These are phyloP conservation scores for Nemurella pictetii DNA, from an alignment of 2,888 invertebrate genomes.

Conservation along the genomic window DNA sequence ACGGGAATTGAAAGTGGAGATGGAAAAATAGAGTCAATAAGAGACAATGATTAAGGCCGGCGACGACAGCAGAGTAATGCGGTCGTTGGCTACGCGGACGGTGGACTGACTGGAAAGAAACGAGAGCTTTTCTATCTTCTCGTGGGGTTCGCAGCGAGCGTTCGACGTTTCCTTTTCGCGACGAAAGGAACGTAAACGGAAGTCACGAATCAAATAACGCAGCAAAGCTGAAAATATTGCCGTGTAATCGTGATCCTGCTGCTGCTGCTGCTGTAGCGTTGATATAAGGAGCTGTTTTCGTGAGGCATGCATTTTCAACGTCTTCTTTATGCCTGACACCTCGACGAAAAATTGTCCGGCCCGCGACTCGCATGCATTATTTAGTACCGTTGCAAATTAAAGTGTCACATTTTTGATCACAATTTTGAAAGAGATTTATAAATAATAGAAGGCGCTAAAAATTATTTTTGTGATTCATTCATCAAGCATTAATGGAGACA, in stretches of 20 bases:
- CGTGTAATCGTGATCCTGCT: not conserved
- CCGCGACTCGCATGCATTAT: not conserved
- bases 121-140: not conserved
- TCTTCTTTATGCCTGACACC: not conserved
- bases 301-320: not conserved
- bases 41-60: not conserved
- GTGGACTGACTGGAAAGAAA: not conserved
- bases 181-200: not conserved
- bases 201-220: not conserved
- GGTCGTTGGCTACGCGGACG: not conserved
- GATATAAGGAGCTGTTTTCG: not conserved
- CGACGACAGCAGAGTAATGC: not conserved
- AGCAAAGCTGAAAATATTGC: not conserved
- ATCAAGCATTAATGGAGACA: not conserved
- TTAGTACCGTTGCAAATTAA: not conserved
- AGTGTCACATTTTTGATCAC: not conserved
- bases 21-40: not conserved
- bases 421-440: not conserved
- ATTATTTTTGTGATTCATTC: not conserved
- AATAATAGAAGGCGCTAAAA: not conserved
- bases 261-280: not conserved
- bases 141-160: no score
- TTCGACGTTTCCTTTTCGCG: not conserved
- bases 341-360: not conserved
- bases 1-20: not conserved